Evolutionary conservation across 2,797 vertebrate species (phyloP).

Genomic region (Leptoclinus maculatus): DNA sequence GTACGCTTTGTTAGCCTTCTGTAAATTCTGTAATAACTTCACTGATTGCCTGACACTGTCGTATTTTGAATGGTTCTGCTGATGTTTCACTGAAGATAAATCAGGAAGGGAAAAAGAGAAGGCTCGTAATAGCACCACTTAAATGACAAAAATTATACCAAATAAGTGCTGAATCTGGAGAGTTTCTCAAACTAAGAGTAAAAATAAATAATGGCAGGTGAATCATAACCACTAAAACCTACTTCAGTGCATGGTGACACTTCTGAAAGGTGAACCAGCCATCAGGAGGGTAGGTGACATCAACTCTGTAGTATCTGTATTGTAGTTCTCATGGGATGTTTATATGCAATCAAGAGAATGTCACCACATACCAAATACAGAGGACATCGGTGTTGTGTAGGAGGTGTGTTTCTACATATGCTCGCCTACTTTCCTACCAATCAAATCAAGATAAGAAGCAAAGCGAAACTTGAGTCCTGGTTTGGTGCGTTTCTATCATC

Average conservation of each 20-base stretch:
- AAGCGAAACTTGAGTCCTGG: slow-evolving; percentile 57
- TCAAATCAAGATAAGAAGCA: slow-evolving; percentile 67
- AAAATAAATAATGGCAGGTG: background rate
- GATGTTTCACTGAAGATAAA: slow-evolving; percentile 43
- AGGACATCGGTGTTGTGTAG: slow-evolving; percentile 46
- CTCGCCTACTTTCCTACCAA: slow-evolving; percentile 69
- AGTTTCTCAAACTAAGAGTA: background rate
- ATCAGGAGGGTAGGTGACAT: slow-evolving; percentile 3
- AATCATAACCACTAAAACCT: slow-evolving; percentile 9
- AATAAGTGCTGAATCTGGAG: background rate
- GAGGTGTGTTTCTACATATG: slow-evolving; percentile 58
- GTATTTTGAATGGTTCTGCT: slow-evolving; percentile 44
- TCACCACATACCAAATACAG: slow-evolving; percentile 29
- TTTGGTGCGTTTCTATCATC: slow-evolving; percentile 29
- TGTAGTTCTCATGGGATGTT: slow-evolving; percentile 41
- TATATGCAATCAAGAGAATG: slow-evolving; percentile 37
- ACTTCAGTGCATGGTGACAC: slow-evolving; percentile 51
- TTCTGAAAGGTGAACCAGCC: slow-evolving; percentile 69
- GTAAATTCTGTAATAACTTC: slow-evolving; percentile 65
- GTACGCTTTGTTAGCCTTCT: slow-evolving; percentile 70
- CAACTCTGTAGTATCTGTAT: background rate
- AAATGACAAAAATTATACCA: background rate
- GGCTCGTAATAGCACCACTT: background rate
- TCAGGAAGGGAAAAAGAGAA: slow-evolving; percentile 26
- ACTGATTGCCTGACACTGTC: slow-evolving; percentile 57